phyloP scores from a whole-genome alignment of 2,797 vertebrate species.

The Bryconaethiops microstoma region DNA sequence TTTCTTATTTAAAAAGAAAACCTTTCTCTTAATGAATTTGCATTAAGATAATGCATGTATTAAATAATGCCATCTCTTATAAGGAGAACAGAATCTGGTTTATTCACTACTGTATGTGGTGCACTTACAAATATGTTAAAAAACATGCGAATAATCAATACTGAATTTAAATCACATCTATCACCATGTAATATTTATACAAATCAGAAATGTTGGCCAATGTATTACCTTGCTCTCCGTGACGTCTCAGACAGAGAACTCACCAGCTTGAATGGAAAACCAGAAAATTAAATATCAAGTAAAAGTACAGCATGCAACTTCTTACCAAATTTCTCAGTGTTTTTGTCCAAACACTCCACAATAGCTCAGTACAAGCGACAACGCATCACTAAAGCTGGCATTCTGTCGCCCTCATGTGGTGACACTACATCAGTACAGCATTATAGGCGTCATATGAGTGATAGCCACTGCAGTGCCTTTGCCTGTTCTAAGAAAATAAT shows the following conservation, averaged over 20 bases:
- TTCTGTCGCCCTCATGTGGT: conserved; percentile 41
- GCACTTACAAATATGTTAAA: too few relatives aligned
- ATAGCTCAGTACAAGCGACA: background rate
- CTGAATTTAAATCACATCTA: too few relatives aligned
- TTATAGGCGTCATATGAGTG: too few relatives aligned
- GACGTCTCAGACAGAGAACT: background rate
- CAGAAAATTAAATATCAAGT: background rate
- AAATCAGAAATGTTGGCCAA: background rate
- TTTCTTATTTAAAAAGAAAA: too few relatives aligned
- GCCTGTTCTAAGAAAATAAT: background rate
- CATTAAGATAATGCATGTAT: too few relatives aligned
- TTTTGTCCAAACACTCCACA: background rate
- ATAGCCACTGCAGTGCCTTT: background rate
- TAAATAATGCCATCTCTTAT: too few relatives aligned
- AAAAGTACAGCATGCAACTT: background rate
- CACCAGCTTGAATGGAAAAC: too few relatives aligned
- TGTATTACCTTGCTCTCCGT: background rate
- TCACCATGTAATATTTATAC: background rate
- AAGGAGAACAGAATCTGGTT: too few relatives aligned
- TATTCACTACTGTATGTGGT: too few relatives aligned
- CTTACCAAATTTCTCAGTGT: too few relatives aligned
- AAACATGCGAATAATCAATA: too few relatives aligned
- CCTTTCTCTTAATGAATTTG: too few relatives aligned
- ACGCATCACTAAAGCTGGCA: background rate
- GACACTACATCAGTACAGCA: background rate